phyloP scores from a whole-genome alignment of 2,797 vertebrate genomes.

The Phataginus tetradactyla region DNA sequence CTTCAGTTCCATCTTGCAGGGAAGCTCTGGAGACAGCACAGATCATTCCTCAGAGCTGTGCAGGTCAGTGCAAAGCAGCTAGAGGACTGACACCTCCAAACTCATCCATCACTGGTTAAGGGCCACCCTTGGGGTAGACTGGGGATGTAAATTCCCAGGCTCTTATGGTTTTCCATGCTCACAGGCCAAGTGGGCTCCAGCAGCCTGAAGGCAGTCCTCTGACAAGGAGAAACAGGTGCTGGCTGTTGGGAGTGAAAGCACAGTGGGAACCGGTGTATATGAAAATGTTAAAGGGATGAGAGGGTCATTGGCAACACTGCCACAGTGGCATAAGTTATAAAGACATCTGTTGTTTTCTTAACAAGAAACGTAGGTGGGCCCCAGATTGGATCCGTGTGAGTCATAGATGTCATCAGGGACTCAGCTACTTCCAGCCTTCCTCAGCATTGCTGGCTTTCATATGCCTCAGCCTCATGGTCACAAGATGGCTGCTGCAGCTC shows the following conservation, averaged over 20 bases:
- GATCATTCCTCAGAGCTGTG: neutral
- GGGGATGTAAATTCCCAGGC: neutral
- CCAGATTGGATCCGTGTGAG: neutral
- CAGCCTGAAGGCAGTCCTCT: neutral
- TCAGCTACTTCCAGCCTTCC: neutral
- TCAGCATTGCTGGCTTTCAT: neutral
- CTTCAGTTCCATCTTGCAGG: neutral
- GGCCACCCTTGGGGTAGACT: no score
- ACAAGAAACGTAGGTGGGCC: neutral
- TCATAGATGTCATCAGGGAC: neutral
- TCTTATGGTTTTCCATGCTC: neutral
- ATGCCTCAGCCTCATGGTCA: neutral
- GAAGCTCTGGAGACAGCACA: neutral
- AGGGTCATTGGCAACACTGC: neutral
- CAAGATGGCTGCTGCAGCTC: neutral
- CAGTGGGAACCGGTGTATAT: neutral
- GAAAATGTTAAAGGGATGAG: neutral
- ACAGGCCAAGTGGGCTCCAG: neutral
- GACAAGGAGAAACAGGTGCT: conserved; percentile 8
- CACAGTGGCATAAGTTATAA: neutral
- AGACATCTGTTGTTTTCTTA: conserved; percentile 50
- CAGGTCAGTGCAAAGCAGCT: neutral
- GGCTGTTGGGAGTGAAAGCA: neutral
- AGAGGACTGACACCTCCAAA: neutral
- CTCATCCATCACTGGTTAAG: neutral